Evolutionary conservation across 2,888 invertebrate genomes (phyloP), one percentile per base, ranked within the genome.

Genomic region (Scaptomyza parva): DNA sequence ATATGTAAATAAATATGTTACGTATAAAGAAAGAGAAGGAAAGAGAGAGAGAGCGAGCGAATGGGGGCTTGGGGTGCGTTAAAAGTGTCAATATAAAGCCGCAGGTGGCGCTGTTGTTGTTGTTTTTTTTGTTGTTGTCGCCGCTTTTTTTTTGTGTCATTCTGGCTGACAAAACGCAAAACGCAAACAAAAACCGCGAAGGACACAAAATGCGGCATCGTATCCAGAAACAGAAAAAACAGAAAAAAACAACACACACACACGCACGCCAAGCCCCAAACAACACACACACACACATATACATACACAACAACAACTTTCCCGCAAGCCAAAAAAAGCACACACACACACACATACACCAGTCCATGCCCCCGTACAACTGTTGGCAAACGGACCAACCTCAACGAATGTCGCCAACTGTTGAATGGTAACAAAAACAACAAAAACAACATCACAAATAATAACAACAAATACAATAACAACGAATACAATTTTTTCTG

Each of bases 121-220:
- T 47, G 47, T 14, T 47, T 30, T 9, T 20, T 30, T 18, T 47
- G 47, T n/a, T 57, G 24, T 9, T 45, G 39, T 37, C 59, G 76
- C 14, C n/a, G n/a, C n/a, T n/a, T n/a, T n/a, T n/a, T n/a, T n/a
- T 35, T 14, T 14, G 76, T 81, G 85, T 84, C 85, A 78, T 67
- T 67, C 68, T 68, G 77, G 70, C 81, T 76, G 78, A 81, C 85
- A 81, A 81, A 84, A 81, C 78, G 82, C 76, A 84, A 84, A 80
- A 84, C 76, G 78, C 76, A 78, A 84, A 80, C 82, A 81, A 53
- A 78, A 81, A 81, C 84, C 80, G 78, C 70, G 47, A 67, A 55
- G 74, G 57, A 63, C 75, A 55, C 75, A 72, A 69, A 37, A 64
- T 64, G 81, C 65, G 81, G 70, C 84, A 76, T 81, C 70, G 76